Evolutionary conservation across 2,797 vertebrate species (phyloP), one percentile per base, ranked within the genome.

Genomic region (Centropyge bicolor): DNA sequence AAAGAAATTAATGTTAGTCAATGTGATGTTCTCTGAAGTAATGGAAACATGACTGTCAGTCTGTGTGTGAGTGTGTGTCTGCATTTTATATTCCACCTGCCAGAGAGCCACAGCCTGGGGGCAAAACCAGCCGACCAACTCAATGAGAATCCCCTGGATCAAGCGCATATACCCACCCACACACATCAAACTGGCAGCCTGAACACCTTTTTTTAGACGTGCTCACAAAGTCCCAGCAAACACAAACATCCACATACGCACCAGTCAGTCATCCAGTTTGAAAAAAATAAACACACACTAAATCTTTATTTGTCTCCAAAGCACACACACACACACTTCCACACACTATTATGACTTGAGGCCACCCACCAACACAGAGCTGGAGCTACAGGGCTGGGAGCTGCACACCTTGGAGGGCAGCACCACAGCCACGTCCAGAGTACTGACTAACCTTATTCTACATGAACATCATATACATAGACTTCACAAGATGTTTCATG

Each of bases 131-230:
- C 81, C 56, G 46, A 83, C 68, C 61, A 57, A 7, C 79, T 84
- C 67, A 61, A 64, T 67, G 27, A n/a, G n/a, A 84, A 84, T 81
- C 80, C 81, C 69, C 59, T 13, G 49, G 84, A 85, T 86, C 63
- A 80, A 66, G 27, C 59, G 31, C 74, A 62, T n/a, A 51, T 3
- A 38, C 60, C 10, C 60, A 35, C 73, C 43, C 71, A 71, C 70
- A 57, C 71, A 57, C 74, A 70, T 67, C 72, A 70, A 14, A 48
- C 72, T 31, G 71, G 41, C 70, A 72, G 62, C 52, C 51, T 7
- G 6, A 55, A 41, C 38, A 16, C 14, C 14, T 63, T 31, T 78
- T 49, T 55, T 41, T 55, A 59, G 57, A 56, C 7, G 1, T 3
- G 13, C 41, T 73, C 24, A 45, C 16, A 24, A 49, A 65, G 24